Evolutionary conservation across 2,888 invertebrate genomes (phyloP).

Genomic region (Andrena praecox): DNA sequence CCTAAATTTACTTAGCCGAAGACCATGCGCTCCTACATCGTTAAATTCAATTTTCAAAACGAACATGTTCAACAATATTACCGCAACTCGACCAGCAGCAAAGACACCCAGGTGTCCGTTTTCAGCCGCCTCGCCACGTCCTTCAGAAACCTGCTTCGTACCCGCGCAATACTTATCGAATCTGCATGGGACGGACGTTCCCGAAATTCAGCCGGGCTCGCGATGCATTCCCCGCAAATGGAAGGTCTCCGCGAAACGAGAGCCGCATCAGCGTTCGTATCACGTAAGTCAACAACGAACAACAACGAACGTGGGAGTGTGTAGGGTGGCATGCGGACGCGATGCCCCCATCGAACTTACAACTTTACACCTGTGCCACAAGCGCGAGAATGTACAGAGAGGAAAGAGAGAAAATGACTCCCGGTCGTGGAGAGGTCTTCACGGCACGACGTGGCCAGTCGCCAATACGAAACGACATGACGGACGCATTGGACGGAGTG

Average conservation of each 20-base stretch:
- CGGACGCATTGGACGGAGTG: slow-evolving; percentile 54
- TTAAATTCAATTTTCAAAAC: neutral
- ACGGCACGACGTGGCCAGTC: slow-evolving; percentile 28
- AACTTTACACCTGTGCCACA: neutral
- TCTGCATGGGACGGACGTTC: neutral
- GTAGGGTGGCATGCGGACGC: neutral
- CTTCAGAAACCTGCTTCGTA: neutral
- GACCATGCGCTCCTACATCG: too few relatives aligned
- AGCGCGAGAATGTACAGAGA: neutral
- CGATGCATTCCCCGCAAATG: slow-evolving; percentile 10
- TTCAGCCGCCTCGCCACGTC: neutral
- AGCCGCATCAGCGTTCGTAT: slow-evolving; percentile 39
- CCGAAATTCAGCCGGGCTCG: neutral
- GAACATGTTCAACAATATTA: neutral
- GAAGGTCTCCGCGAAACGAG: neutral
- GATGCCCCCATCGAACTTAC: too few relatives aligned
- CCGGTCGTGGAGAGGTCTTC: neutral
- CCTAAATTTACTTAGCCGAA: too few relatives aligned
- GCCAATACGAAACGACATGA: slow-evolving; percentile 58
- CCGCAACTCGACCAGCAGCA: neutral
- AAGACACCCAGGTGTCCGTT: neutral
- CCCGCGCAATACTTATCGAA: neutral
- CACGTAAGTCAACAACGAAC: slow-evolving; percentile 27
- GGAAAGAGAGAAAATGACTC: neutral
- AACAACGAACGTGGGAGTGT: neutral